Evolutionary conservation across 2,113 vertebrate species (phyloP), one percentile per base, ranked within the genome.

Genomic region (Neodon shergylaensis): DNA sequence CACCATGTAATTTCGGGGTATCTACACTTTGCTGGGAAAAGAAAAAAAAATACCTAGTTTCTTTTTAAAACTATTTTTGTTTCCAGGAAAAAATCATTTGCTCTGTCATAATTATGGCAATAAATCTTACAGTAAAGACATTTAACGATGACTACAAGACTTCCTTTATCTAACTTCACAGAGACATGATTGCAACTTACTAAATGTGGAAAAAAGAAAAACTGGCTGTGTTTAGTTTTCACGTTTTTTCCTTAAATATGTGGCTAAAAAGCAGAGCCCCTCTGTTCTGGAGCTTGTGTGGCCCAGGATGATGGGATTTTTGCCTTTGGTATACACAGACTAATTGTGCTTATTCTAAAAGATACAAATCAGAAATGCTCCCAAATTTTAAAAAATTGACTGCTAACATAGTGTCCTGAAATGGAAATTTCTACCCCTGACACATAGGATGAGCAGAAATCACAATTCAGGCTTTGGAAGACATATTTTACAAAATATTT

Each of bases 1-100:
- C 98, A 99, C 98, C 98, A 98, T 99, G 96, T 98, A 99, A 99
- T 99, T 99, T 93, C 22, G 88, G 98, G 98, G 98, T 98, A 99
- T 99, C 97, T 98, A 98, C 98, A 98, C 98, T 98, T 98, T 98
- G 88, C 97, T 98, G 97, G 94, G 97, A 98, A 98, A 98, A 98
- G 97, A 98, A 97, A 98, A 97, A 98, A 97, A 98, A 98, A 98
- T 97, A 97, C 95, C 92, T 95, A 96, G 61, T 97, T 97, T 98
- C 95, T 98, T 98, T 98, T 98, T 97, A 96, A 98, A 97, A 95
- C 88, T 97, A 70, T 49, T 98, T 97, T 96, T 97, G 21, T 96
- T 98, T 95, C 97, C 97, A 98, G 87, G 82, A 65, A 95, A 96
- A 84, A 96, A 97, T 97, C 92, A 98, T 98, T 98, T 98, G 36